Conservation (phyloP, 1,140 invertebrate genomes). For the Araneus ventricosus region DNA sequence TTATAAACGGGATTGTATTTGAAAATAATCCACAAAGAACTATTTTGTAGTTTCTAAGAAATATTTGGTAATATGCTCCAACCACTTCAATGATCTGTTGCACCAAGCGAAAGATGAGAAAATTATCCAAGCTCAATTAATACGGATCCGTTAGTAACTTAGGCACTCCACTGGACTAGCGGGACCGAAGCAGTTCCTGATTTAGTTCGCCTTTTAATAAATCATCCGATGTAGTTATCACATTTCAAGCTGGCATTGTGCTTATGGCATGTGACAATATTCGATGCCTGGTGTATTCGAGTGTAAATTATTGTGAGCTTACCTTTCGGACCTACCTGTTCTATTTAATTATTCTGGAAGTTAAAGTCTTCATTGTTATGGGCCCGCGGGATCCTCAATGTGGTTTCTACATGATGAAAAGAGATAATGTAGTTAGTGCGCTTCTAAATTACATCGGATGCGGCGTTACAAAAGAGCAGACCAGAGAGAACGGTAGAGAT, state of each 20-base stretch:
- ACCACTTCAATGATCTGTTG: too few relatives aligned
- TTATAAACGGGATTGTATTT: too few relatives aligned
- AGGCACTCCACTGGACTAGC: not conserved
- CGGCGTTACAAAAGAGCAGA: not conserved
- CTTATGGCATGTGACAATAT: conserved; percentile 46
- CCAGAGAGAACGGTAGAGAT: conserved; percentile 2
- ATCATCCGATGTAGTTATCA: conserved; percentile 64
- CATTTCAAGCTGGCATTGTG: conserved; percentile 50
- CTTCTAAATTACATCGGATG: conserved; percentile 49
- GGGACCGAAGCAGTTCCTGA: not conserved
- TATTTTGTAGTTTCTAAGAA: too few relatives aligned
- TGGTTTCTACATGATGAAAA: conserved; percentile 38
- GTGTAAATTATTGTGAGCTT: conserved; percentile 51
- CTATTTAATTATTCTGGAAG: conserved; percentile 65
- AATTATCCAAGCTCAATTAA: not conserved
- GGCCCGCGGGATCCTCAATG: conserved; percentile 40
- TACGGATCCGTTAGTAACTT: not conserved
- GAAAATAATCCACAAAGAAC: too few relatives aligned
- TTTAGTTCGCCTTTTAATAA: conserved; percentile 51
- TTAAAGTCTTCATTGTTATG: not conserved
- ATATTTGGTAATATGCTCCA: too few relatives aligned
- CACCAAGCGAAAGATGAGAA: too few relatives aligned
- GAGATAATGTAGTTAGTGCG: conserved; percentile 49
- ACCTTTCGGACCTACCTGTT: conserved; percentile 24
- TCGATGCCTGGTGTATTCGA: conserved; percentile 19